Percentiles rank a stretch among this genome's conserved stretches.
These are phyloP conservation scores for Trichechus manatus DNA, from an alignment of 2,113 vertebrate genomes.

Conservation along the genomic window DNA sequence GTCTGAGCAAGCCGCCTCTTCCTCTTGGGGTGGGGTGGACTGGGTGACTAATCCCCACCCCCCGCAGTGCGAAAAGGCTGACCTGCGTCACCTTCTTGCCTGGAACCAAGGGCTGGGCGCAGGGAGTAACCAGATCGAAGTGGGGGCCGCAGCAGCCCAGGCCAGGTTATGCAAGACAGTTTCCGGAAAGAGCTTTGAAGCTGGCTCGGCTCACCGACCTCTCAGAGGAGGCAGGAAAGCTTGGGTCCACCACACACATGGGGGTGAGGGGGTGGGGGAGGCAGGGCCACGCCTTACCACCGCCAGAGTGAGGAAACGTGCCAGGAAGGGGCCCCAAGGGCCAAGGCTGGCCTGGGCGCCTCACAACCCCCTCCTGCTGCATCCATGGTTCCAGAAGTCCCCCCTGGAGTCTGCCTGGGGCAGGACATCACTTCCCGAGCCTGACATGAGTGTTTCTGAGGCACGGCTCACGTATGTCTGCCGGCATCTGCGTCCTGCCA, in stretches of 20 bases:
- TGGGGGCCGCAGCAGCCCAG: accelerated
- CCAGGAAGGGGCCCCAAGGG: not conserved
- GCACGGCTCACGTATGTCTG: too few relatives aligned
- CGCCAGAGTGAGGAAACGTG: accelerated
- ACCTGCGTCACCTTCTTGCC: not conserved
- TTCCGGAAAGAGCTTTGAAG: not conserved
- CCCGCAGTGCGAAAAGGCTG: accelerated
- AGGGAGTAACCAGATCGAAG: not conserved
- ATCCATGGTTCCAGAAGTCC: not conserved
- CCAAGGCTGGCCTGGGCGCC: not conserved
- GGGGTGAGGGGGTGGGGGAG: not conserved
- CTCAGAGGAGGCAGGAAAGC: not conserved
- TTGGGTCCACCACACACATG: too few relatives aligned
- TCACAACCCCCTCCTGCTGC: not conserved
- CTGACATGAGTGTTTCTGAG: not conserved
- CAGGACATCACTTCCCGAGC: not conserved
- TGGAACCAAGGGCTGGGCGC: not conserved
- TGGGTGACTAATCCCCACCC: conserved; percentile 14
- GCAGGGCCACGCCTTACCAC: not conserved
- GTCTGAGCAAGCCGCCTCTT: not conserved
- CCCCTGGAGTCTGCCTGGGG: not conserved
- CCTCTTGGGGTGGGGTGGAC: not conserved
- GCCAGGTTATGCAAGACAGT: conserved; percentile 9
- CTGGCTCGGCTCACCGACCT: not conserved
- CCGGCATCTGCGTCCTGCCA: too few relatives aligned